phyloP scores from a whole-genome alignment of 2,113 vertebrate genomes.

The Castor canadensis region DNA sequence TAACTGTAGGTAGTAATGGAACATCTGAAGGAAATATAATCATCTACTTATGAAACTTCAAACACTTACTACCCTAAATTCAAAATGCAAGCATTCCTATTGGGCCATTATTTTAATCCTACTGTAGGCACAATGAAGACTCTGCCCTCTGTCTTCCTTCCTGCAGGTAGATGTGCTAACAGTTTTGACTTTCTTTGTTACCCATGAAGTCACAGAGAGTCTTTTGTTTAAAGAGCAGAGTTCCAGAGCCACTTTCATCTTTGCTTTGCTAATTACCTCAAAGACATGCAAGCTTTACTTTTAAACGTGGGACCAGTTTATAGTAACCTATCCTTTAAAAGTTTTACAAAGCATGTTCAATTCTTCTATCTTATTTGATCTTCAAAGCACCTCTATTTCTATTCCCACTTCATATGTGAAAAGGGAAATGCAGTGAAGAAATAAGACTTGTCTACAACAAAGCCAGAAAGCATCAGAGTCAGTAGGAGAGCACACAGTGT shows the following conservation, averaged over 20 bases:
- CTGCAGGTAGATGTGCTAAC: not conserved
- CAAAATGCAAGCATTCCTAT: not conserved
- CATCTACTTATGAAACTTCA: not conserved
- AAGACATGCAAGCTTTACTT: not conserved
- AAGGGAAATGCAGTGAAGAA: slow-evolving; percentile 31
- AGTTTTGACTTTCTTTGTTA: not conserved
- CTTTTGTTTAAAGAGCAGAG: slow-evolving; percentile 34
- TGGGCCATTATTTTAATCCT: not conserved
- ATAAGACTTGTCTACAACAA: not conserved
- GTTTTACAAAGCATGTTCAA: slow-evolving; percentile 32
- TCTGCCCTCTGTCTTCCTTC: not conserved
- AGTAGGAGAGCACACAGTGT: not conserved
- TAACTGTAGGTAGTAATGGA: not conserved
- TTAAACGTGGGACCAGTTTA: not conserved
- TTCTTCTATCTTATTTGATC: slow-evolving; percentile 28
- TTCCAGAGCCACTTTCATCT: slow-evolving; percentile 16
- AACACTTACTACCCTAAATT: not conserved
- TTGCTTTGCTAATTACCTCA: not conserved
- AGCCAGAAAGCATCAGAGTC: not conserved
- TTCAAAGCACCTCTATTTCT: slow-evolving; percentile 46
- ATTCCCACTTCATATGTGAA: not conserved
- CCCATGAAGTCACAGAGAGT: not conserved
- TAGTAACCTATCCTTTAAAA: slow-evolving; percentile 8
- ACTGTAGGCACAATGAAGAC: not conserved
- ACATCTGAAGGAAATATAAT: not conserved